A percentile compares a stretch with the other conserved stretches of the same genome.
phyloP scores from a whole-genome alignment of 2,888 invertebrate genomes.

The Pseudoips prasinana region DNA sequence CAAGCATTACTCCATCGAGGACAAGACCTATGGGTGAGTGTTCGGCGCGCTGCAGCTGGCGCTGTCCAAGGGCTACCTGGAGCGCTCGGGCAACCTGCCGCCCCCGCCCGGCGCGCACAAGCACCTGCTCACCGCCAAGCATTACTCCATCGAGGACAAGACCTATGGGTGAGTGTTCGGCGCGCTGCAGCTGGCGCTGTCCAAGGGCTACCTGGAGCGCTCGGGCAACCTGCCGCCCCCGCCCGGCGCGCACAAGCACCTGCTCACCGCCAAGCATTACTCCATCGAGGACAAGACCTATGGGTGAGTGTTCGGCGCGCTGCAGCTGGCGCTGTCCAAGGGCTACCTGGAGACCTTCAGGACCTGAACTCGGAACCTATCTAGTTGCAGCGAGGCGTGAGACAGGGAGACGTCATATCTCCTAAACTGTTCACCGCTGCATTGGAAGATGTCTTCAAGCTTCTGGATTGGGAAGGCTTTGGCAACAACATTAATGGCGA shows the following conservation, averaged over 20 bases:
- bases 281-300: background rate
- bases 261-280: background rate
- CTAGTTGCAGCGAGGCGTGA: too few relatives aligned
- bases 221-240: conserved; percentile 1
- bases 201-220: background rate
- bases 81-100: conserved; percentile 4
- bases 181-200: conserved; percentile 1
- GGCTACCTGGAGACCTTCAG: too few relatives aligned
- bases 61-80: too few relatives aligned
- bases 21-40: conserved; percentile 88
- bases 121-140: background rate
- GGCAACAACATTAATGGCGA: too few relatives aligned
- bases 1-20: conserved; percentile 80
- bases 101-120: background rate
- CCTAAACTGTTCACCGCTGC: too few relatives aligned
- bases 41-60: conserved; percentile 10
- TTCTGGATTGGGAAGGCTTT: too few relatives aligned
- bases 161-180: background rate
- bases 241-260: background rate
- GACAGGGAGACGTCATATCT: too few relatives aligned
- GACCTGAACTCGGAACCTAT: too few relatives aligned
- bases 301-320: conserved; percentile 3
- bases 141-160: background rate
- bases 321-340: background rate
- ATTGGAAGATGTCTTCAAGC: too few relatives aligned